phyloP scores from a whole-genome alignment of 2,113 vertebrate genomes.

The Ranitomeya imitator region DNA sequence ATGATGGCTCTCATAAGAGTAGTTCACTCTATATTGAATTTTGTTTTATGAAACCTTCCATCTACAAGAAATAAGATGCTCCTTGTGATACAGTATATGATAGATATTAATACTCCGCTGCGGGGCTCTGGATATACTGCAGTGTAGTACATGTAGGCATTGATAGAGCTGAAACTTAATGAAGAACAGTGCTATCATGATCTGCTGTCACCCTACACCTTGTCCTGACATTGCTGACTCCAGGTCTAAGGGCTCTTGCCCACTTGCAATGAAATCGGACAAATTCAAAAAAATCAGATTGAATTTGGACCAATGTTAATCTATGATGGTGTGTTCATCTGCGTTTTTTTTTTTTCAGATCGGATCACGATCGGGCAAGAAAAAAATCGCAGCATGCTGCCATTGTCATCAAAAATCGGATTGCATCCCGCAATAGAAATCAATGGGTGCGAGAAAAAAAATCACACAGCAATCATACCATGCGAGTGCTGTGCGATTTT shows the following conservation, averaged over 20 bases:
- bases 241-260: neutral
- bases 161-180: neutral
- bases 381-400: no score
- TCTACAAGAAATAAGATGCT: neutral
- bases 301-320: no score
- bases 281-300: no score
- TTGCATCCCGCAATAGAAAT: no score
- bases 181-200: neutral
- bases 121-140: neutral
- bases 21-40: neutral
- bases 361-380: no score
- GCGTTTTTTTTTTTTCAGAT: no score
- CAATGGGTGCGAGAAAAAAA: no score
- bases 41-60: neutral
- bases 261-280: no score
- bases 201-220: neutral
- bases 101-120: neutral
- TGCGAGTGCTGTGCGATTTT: no score
- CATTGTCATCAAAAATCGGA: no score
- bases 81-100: neutral
- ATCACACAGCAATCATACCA: no score
- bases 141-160: neutral
- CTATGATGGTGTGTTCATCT: no score
- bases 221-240: neutral
- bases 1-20: neutral